Evolutionary conservation across 2,797 vertebrate species (phyloP), one percentile per base, ranked within the genome.

Genomic region (Malurus splendens): DNA sequence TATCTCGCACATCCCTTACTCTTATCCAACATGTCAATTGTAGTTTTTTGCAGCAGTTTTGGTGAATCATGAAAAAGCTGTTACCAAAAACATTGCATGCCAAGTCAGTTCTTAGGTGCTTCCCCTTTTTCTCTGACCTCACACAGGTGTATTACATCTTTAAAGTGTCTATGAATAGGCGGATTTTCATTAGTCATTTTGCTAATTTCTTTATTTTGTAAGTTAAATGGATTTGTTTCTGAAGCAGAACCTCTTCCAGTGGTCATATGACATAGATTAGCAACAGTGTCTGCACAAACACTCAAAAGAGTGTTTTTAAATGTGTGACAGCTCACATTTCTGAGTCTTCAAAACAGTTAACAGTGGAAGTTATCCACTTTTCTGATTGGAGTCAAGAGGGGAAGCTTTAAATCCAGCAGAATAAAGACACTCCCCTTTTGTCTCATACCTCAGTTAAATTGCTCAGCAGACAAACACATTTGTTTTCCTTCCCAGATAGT

Each of bases 221-320:
- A 91, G 41, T 48, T 20, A 20, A n/a, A 59, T 59, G 2, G 39
- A 54, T 38, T 24, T 27, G 17, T 39, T 67, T 8, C n/a, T n/a
- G 14, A 20, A 71, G 24, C 6, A 56, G 17, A 47, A 39, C 4
- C 6, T 57, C 32, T 73, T 85, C 74, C 25, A 55, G 10, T 30
- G 20, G 25, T 55, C 38, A 61, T 9, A 54, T 22, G 20, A 44
- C n/a, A 55, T 23, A 65, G 23, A 30, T 41, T 23, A 70, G 7
- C n/a, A 62, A 22, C 2, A 48, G 7, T 22, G 3, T 25, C 28
- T 66, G 50, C 10, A 22, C 15, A 61, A 61, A 3, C 11, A 55
- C 6, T 36, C 12, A 39, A 42, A 30, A 13, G 1, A 2, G 0
- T 2, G 1, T 19, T 86, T 60, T 22, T 1, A 52, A 65, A 47